These are phyloP conservation scores for Palaemon carinicauda DNA, from an alignment of 1,140 invertebrate genomes.

Conservation along the genomic window DNA sequence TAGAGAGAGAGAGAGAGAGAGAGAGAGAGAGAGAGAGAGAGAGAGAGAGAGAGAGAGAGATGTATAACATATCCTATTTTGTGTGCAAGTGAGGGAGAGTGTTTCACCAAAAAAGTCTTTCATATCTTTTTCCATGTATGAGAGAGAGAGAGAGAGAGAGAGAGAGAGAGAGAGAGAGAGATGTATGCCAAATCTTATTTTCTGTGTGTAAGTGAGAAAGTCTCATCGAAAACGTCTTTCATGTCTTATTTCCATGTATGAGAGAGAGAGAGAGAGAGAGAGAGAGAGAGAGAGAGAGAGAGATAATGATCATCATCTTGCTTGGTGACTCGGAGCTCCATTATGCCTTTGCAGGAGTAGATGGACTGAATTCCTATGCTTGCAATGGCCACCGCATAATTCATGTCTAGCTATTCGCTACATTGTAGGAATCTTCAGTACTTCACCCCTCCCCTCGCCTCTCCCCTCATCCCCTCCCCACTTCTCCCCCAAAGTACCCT, in stretches of 20 bases:
- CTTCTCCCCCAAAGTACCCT: background rate
- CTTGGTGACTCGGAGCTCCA: too few species aligned
- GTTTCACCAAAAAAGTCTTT: background rate
- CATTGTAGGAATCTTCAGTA: background rate
- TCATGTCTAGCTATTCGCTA: background rate
- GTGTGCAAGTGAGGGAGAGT: too few species aligned
- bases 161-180: slow-evolving; percentile 10
- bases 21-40: background rate
- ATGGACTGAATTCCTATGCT: too few species aligned
- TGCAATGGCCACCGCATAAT: too few species aligned
- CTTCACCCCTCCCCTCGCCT: background rate
- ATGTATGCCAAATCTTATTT: too few species aligned
- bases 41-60: slow-evolving; percentile 10
- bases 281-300: slow-evolving; percentile 10
- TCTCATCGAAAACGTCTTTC: background rate
- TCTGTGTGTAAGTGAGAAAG: too few species aligned
- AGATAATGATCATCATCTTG: background rate
- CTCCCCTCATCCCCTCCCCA: background rate
- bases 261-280: slow-evolving; percentile 14
- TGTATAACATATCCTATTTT: too few species aligned
- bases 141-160: slow-evolving; percentile 14
- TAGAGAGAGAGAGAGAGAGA: background rate
- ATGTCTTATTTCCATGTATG: background rate
- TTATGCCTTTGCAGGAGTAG: too few species aligned
- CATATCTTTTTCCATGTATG: background rate